phyloP scores from a whole-genome alignment of 2,888 invertebrate genomes.

The Rotaria magnacalcarata region DNA sequence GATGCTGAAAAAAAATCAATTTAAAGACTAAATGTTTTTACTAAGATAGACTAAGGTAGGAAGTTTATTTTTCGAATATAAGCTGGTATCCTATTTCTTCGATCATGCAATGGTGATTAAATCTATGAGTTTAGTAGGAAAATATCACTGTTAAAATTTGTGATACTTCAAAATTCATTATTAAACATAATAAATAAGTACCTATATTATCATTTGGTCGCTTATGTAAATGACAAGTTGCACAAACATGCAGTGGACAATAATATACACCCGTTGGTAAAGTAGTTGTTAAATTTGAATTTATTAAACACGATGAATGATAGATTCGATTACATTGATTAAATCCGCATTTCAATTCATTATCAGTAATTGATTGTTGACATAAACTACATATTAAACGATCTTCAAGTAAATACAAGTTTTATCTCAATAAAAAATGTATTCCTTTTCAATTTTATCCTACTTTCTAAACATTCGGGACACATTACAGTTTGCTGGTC shows the following conservation, averaged over 20 bases:
- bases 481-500: background rate
- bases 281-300: background rate
- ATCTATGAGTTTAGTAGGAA: too few species aligned
- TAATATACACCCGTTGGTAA: background rate
- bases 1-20: too few species aligned
- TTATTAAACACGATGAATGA: background rate
- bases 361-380: background rate
- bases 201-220: background rate
- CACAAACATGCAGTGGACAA: constrained; percentile 40
- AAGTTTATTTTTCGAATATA: too few species aligned
- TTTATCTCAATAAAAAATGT: background rate
- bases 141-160: too few species aligned
- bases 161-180: too few species aligned
- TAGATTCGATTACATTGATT: constrained; percentile 10
- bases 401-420: background rate
- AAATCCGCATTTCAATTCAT: background rate
- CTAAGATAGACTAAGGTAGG: too few species aligned
- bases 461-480: constrained; percentile 15
- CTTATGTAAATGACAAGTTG: constrained; percentile 34
- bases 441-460: background rate
- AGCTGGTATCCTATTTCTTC: too few species aligned
- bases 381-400: background rate
- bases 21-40: too few species aligned
- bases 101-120: too few species aligned
- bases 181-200: background rate